Evolutionary conservation across 2,113 vertebrate genomes (phyloP).

Genomic region (Choloepus hoffmanni): DNA sequence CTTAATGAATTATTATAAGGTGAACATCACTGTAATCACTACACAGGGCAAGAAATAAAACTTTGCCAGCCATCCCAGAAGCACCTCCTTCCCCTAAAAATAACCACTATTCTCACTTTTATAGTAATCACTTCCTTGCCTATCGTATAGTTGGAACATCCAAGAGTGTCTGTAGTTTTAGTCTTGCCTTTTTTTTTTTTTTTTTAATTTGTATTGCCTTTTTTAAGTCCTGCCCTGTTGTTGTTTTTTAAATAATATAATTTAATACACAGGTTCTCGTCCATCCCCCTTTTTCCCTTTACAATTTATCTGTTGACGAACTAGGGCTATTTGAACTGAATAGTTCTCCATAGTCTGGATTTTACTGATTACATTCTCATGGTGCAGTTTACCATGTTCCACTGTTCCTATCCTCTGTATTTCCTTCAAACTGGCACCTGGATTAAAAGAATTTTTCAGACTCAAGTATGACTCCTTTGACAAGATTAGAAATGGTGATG

Average conservation of each 20-base stretch:
- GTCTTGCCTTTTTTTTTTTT: constrained; percentile 5
- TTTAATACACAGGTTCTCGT: not conserved
- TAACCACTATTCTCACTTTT: not conserved
- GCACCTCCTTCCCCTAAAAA: not conserved
- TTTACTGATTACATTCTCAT: not conserved
- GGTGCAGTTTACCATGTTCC: not conserved
- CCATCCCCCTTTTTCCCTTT: not conserved
- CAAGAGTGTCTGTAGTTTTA: not conserved
- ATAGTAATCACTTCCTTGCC: not conserved
- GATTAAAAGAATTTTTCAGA: not conserved
- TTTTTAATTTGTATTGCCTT: not conserved
- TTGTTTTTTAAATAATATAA: not conserved
- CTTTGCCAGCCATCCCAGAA: not conserved
- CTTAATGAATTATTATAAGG: not conserved
- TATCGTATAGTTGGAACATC: not conserved
- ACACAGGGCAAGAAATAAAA: not conserved
- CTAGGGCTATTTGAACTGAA: not conserved
- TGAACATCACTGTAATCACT: not conserved
- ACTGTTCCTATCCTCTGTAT: not conserved
- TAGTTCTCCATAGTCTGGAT: not conserved
- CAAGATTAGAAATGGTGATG: not conserved
- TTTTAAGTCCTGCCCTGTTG: not conserved
- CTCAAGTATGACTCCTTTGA: not conserved
- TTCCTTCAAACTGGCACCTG: constrained; percentile 13
- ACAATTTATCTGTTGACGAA: not conserved